These are phyloP conservation scores for Ectemnius cavifrons DNA, from an alignment of 2,888 invertebrate species.

Conservation along the genomic window DNA sequence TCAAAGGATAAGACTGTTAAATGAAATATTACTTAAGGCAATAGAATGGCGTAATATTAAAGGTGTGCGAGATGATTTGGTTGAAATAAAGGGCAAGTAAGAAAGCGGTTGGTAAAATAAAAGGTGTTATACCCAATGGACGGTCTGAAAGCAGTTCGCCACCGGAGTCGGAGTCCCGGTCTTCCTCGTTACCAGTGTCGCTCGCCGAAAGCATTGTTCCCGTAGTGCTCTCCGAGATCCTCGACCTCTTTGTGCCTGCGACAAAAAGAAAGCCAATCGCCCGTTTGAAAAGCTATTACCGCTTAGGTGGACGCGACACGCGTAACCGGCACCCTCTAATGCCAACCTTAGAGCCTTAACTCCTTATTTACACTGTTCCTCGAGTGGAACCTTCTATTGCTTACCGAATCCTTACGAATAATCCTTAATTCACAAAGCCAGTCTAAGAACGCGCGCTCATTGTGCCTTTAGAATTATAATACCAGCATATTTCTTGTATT, in stretches of 20 bases:
- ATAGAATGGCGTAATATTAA: too few relatives aligned
- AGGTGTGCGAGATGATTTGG: too few relatives aligned
- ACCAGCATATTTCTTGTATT: too few relatives aligned
- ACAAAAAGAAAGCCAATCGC: conserved; percentile 55
- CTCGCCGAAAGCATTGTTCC: conserved; percentile 78
- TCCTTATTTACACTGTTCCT: background rate
- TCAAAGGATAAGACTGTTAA: too few relatives aligned
- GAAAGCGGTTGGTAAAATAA: background rate
- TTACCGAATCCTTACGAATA: background rate
- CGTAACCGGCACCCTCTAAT: conserved; percentile 2
- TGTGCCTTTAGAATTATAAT: too few relatives aligned
- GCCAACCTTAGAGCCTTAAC: background rate
- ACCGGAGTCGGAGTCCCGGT: conserved; percentile 75
- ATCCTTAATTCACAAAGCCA: background rate
- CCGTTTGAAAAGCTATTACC: conserved; percentile 33
- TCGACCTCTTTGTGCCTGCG: conserved; percentile 63
- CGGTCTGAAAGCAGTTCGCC: conserved; percentile 66
- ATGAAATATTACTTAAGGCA: too few relatives aligned
- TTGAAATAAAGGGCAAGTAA: too few relatives aligned
- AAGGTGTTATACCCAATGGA: conserved; percentile 52
- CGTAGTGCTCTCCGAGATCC: conserved; percentile 75
- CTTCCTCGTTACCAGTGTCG: conserved; percentile 78
- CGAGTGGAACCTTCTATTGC: too few relatives aligned
- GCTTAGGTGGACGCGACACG: conserved; percentile 24
- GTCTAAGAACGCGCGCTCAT: background rate